Evolutionary conservation across 2,113 vertebrate species (phyloP).

Genomic region (Arothron firmamentum): DNA sequence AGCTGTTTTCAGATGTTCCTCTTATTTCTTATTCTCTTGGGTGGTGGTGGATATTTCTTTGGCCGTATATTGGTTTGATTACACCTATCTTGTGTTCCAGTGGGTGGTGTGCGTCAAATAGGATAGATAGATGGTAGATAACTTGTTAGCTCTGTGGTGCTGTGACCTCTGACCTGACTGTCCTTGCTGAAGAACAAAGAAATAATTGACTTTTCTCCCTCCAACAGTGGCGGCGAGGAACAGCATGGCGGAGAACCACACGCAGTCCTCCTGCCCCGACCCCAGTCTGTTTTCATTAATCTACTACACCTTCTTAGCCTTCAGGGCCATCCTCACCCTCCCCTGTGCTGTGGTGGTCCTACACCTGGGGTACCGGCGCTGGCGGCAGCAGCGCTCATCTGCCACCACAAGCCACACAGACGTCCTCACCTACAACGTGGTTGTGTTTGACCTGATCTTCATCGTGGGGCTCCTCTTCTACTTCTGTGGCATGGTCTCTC

Average conservation of each 20-base stretch:
- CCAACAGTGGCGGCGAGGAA: background rate
- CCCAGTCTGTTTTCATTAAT: no score
- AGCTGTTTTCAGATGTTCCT: no score
- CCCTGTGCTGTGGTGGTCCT: slow-evolving; percentile 1
- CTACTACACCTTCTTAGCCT: background rate
- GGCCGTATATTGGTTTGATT: no score
- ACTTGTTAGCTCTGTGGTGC: no score
- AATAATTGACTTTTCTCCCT: background rate
- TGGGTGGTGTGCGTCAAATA: background rate
- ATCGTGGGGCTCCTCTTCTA: fast-evolving
- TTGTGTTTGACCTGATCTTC: slow-evolving; percentile 2
- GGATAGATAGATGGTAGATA: no score
- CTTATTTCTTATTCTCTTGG: no score
- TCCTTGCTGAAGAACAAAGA: no score
- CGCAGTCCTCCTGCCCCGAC: background rate
- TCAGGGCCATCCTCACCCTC: background rate
- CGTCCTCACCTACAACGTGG: slow-evolving; percentile 6
- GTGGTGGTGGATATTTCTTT: no score
- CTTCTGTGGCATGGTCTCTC: fast-evolving
- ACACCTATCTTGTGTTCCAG: no score
- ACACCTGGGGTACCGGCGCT: slow-evolving; percentile 1
- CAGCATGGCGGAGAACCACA: background rate
- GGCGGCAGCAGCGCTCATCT: background rate
- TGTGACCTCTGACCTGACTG: no score
- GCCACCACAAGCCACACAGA: background rate